Evolutionary conservation across 2,113 vertebrate species (phyloP).

Genomic region (Grallaria varia): DNA sequence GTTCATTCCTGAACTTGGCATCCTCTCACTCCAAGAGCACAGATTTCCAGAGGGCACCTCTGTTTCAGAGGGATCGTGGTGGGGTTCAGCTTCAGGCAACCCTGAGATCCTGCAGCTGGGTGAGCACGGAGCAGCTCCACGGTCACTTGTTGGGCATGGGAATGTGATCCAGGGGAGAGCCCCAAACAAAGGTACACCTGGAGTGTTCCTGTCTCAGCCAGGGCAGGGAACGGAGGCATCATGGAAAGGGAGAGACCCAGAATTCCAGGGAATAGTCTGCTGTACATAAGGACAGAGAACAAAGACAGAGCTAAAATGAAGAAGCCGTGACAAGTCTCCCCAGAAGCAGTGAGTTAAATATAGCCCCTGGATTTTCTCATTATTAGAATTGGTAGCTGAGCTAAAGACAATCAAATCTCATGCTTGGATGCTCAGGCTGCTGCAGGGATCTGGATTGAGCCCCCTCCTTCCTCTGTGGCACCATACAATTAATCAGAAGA

Average conservation of each 20-base stretch:
- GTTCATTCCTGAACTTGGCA: not conserved
- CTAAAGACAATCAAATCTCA: constrained; percentile 18
- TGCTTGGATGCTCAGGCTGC: not conserved
- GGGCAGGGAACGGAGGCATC: not conserved
- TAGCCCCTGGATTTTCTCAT: constrained; percentile 8
- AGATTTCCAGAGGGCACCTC: not conserved
- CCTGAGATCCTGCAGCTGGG: not conserved
- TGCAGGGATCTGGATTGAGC: not conserved
- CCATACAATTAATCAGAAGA: not conserved
- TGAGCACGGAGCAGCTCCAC: not conserved
- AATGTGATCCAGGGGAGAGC: not conserved
- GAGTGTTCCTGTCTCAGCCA: not conserved
- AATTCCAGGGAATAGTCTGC: not conserved
- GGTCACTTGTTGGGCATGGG: not conserved
- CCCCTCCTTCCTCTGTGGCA: not conserved
- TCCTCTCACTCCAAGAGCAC: not conserved
- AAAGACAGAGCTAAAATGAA: not conserved
- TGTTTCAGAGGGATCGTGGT: not conserved
- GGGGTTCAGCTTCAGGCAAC: not conserved
- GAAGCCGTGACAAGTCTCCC: not conserved
- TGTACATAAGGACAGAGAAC: not conserved
- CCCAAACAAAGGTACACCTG: not conserved
- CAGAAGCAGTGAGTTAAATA: constrained; percentile 11
- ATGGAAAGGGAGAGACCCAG: not conserved
- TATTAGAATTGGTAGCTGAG: not conserved